phyloP scores from a whole-genome alignment of 2,888 invertebrate genomes.

The Epiblema foenella region DNA sequence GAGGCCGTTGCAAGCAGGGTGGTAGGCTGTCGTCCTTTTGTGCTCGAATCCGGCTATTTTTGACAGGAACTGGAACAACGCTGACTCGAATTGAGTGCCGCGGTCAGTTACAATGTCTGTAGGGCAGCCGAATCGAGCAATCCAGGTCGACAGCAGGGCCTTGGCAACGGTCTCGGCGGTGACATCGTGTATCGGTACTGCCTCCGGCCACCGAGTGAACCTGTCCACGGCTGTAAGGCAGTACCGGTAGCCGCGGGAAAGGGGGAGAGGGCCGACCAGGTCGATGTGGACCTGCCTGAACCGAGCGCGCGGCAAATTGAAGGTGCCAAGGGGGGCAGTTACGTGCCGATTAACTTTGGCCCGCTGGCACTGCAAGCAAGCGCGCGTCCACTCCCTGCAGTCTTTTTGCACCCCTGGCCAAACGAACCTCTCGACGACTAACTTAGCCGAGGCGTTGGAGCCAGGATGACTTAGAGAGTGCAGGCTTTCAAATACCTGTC shows the following conservation, averaged over 20 bases:
- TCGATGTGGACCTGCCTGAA: too few species aligned
- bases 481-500: too few species aligned
- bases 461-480: too few species aligned
- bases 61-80: not conserved
- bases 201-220: not conserved
- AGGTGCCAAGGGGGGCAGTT: too few species aligned
- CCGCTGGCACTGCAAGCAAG: too few species aligned
- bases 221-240: not conserved
- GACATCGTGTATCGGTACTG: not conserved
- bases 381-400: too few species aligned
- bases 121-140: not conserved
- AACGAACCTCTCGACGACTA: too few species aligned
- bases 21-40: constrained; percentile 51
- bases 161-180: not conserved
- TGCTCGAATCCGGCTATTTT: constrained; percentile 37
- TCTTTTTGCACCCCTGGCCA: too few species aligned
- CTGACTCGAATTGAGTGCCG: not conserved
- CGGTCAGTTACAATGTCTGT: not conserved
- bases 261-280: not conserved
- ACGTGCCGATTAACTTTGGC: too few species aligned
- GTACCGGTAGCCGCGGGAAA: not conserved
- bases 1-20: constrained; percentile 50
- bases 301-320: too few species aligned
- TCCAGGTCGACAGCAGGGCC: not conserved
- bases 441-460: too few species aligned